These are phyloP conservation scores for Coracias cyanogaster DNA, from an alignment of 2,797 vertebrate genomes.

Conservation along the genomic window DNA sequence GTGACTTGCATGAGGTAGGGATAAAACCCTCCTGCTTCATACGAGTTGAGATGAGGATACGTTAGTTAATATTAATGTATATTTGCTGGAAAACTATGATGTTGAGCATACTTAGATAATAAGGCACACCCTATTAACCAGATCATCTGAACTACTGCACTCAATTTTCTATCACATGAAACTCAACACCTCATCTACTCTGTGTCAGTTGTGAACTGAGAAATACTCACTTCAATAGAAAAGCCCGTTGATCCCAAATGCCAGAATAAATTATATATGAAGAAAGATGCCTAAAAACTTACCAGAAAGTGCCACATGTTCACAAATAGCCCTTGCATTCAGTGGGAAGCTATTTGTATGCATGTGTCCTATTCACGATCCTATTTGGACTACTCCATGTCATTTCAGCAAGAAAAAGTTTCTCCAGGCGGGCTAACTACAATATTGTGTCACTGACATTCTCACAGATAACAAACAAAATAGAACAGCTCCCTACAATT, in stretches of 20 bases:
- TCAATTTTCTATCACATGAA: background rate
- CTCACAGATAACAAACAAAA: background rate
- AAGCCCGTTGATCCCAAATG: background rate
- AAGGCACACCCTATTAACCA: background rate
- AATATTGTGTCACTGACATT: background rate
- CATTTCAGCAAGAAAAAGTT: background rate
- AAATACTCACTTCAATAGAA: background rate
- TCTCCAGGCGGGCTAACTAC: background rate
- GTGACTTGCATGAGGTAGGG: background rate
- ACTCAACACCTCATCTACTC: background rate
- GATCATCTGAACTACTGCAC: background rate
- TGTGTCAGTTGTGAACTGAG: background rate
- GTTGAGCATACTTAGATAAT: background rate
- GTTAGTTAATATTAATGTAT: background rate
- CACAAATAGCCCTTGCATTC: background rate
- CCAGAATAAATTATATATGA: fast-evolving
- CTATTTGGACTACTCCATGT: fast-evolving
- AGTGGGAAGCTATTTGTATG: background rate
- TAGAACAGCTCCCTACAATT: background rate
- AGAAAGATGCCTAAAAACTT: background rate
- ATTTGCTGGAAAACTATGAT: background rate
- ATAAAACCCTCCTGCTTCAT: background rate
- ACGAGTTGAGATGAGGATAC: background rate
- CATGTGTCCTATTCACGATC: fast-evolving
- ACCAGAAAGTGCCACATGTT: background rate